Conservation (phyloP, 2,888 invertebrate species). For the Hyposoter didymator region DNA sequence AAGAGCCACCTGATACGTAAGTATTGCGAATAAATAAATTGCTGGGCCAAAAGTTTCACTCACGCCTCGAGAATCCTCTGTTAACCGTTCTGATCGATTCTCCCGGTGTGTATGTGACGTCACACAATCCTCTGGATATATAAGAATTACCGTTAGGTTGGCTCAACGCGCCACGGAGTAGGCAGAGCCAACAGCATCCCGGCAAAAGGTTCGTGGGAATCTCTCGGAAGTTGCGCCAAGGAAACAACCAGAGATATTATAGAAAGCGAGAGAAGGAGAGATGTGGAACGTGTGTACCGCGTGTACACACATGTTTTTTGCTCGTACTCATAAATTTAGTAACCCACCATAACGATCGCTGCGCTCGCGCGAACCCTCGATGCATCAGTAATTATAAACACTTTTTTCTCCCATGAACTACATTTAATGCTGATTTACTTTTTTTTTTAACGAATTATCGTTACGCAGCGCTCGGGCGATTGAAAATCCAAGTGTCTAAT, state of each 20-base stretch:
- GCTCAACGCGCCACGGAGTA: conserved; percentile 20
- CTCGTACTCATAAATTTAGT: neutral
- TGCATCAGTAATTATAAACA: conserved; percentile 21
- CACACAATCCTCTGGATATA: conserved; percentile 54
- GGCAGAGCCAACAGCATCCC: conserved; percentile 23
- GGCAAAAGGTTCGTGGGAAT: conserved; percentile 61
- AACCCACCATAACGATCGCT: neutral
- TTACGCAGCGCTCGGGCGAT: neutral
- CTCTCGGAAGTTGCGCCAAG: conserved; percentile 24
- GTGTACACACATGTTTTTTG: neutral
- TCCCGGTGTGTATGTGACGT: conserved; percentile 50
- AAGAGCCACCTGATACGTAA: neutral
- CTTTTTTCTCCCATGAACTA: neutral
- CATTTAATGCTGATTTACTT: neutral
- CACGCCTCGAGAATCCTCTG: conserved; percentile 31
- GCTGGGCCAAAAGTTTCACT: conserved; percentile 55
- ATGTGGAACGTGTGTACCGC: neutral
- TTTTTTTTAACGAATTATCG: neutral
- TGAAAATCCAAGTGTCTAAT: neutral
- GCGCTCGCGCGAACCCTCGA: neutral
- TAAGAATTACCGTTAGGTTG: conserved; percentile 64
- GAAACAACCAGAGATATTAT: neutral
- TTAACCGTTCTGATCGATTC: conserved; percentile 58
- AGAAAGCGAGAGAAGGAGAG: conserved; percentile 2
- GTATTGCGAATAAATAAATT: conserved; percentile 26